Base-by-base conservation (phyloP, 2,113 vertebrate genomes). In the Euleptes europaea region DNA sequence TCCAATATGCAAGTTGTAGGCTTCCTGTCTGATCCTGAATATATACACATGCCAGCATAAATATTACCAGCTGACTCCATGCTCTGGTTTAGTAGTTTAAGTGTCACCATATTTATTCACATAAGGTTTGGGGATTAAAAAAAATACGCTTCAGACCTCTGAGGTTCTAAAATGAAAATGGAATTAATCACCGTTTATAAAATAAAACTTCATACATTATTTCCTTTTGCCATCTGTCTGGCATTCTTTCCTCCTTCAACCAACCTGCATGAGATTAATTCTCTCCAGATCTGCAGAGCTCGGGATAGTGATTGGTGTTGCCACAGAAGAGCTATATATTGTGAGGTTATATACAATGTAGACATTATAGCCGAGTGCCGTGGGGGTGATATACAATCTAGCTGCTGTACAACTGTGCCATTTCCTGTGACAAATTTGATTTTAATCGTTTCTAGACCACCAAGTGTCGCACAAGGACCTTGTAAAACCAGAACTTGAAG, bases 171-270 rank as follows among this genome's bases (percentile, higher is more conserved):
- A 91, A 65, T 28, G 14, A 87, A 93, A 92, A 12, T 63, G 57
- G 90, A 93, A 94, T 90, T 91, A 92, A 91, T 92, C 74, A 86
- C 78, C 78, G 80, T 78, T 89, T 85, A 80, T 74, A 91, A 88
- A 86, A 89, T 91, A 91, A 90, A 84, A 81, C 72, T 51, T 75
- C 8, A 3, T 86, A 6, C 63, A 71, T 82, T 86, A 84, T 69
- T 92, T 90, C 84, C 66, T 63, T 90, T 92, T 92, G 87, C 88
- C 86, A 92, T 87, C 90, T 94, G 90, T 73, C 72, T 38, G 65
- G 67, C 6, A 33, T 89, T 84, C 31, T 66, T 71, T 86, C 86
- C 86, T 49, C 0, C 40, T 89, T 88, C 88, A 79, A 42, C 33
- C 65, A 88, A 91, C 72, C 80, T 92, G 84, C 4, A 66, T 73